Conservation (phyloP, 2,888 invertebrate genomes). For the Odontocolon sp. region DNA sequence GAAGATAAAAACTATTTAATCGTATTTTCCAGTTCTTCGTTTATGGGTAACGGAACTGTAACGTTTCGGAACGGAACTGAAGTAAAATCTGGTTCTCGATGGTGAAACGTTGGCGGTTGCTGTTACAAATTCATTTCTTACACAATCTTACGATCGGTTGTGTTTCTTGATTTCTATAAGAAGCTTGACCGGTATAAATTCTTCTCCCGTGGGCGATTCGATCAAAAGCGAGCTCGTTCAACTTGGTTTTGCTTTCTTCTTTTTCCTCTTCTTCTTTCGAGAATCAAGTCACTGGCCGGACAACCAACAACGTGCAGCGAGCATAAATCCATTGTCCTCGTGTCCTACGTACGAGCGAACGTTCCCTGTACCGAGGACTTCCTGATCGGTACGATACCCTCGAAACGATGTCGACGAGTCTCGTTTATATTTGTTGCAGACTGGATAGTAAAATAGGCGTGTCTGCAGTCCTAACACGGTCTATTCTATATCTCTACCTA, state of each 20-base stretch:
- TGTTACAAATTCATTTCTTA: slow-evolving; percentile 30
- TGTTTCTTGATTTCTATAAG: slow-evolving; percentile 43
- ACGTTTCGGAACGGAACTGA: too few species aligned
- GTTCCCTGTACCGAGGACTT: slow-evolving; percentile 52
- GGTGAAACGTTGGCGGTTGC: background rate
- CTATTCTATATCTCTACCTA: too few species aligned
- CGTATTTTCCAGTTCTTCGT: too few species aligned
- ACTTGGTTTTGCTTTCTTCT: slow-evolving; percentile 53
- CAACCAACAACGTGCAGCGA: too few species aligned
- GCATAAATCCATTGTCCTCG: slow-evolving; percentile 54
- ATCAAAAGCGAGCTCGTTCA: background rate
- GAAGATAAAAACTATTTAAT: too few species aligned
- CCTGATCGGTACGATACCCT: slow-evolving; percentile 54
- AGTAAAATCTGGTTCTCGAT: background rate
- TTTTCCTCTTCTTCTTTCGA: too few species aligned
- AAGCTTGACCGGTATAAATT: slow-evolving; percentile 50
- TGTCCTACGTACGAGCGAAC: slow-evolving; percentile 36
- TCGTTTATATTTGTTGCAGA: slow-evolving; percentile 19
- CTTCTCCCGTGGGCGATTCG: slow-evolving; percentile 14
- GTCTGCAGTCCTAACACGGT: slow-evolving; percentile 32
- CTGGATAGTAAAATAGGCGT: slow-evolving; percentile 57
- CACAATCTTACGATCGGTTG: slow-evolving; percentile 36
- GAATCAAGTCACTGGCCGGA: background rate
- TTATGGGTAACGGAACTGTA: too few species aligned
- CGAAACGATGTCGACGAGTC: slow-evolving; percentile 41